A percentile compares a stretch with the other conserved stretches of the same genome.
Conservation (phyloP, 2,888 invertebrate genomes). For the Ectropis crepuscularia region DNA sequence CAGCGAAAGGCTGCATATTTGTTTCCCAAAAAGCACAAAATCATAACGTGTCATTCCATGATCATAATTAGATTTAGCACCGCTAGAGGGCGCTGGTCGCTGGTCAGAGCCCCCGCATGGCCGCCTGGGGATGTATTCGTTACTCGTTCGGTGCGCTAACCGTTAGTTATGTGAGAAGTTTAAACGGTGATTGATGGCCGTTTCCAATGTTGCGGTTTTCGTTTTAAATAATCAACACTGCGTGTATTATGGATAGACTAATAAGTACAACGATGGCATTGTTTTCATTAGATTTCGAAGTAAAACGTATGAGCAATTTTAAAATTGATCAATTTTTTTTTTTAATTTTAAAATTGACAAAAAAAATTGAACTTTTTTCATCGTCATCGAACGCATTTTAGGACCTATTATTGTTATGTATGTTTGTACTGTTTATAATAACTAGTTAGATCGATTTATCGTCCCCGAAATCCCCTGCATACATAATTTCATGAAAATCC, state of each 20-base stretch:
- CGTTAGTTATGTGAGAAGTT: constrained; percentile 57
- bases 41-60: not conserved
- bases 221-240: not conserved
- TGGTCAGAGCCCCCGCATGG: constrained; percentile 6
- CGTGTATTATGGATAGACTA: not conserved
- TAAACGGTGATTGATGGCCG: constrained; percentile 56
- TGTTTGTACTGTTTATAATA: too few species aligned
- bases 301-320: too few species aligned
- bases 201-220: constrained; percentile 4
- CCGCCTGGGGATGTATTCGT: constrained; percentile 41
- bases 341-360: too few species aligned
- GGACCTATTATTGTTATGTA: too few species aligned
- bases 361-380: too few species aligned
- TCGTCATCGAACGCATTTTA: too few species aligned
- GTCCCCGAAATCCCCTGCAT: too few species aligned
- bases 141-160: constrained; percentile 49
- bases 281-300: too few species aligned
- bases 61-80: constrained; percentile 13
- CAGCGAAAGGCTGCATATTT: too few species aligned
- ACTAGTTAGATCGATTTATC: too few species aligned
- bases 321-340: too few species aligned
- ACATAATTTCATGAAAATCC: too few species aligned
- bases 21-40: not conserved
- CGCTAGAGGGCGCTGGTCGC: constrained; percentile 10
- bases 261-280: not conserved